Evolutionary conservation across 2,797 vertebrate genomes (phyloP), one percentile per base, ranked within the genome.

Genomic region (Parauchenoglanis ngamensis): DNA sequence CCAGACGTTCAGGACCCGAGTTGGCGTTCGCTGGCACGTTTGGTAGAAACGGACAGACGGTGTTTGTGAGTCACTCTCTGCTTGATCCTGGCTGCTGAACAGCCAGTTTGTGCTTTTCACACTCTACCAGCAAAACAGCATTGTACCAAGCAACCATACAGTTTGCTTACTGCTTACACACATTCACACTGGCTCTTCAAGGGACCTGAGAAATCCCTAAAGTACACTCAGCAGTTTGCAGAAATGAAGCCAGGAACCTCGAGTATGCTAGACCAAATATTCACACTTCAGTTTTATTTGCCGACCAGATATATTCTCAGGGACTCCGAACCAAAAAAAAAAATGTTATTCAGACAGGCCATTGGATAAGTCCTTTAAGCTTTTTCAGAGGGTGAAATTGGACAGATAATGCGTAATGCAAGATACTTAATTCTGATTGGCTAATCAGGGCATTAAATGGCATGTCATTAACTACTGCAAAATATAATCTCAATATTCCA

Each of bases 11-110:
- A 28, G 25, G 59, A 49, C 23, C 40, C 4, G 8, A 28, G 15
- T 25, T 83, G 80, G 61, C 10, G n/a, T 31, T 67, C 3, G 0
- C 11, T 49, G 40, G 40, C 59, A 65, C 6, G 25, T 65, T 83
- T 65, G 61, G 46, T 21, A 67, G 61, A 56, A 86, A 85, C 46
- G 83, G 83, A 90, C 90, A 91, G 89, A 89, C 85, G 88, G 89
- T 77, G 76, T 35, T 83, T 7, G 44, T 83, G 89, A 87, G 82
- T 89, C 87, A 85, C 56, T 59, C 78, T 86, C 90, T 80, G 89
- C 84, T 83, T 88, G 85, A 63, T 87, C 72, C 65, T 85, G 89
- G 81, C 87, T 86, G 81, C 81, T 25, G 44, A 61, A 67, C 21
- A 40, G 54, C 40, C 59, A 76, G 80, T 86, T 81, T 84, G 70